Base-by-base conservation (phyloP, 2,797 vertebrate species). In the Mycteria americana region DNA sequence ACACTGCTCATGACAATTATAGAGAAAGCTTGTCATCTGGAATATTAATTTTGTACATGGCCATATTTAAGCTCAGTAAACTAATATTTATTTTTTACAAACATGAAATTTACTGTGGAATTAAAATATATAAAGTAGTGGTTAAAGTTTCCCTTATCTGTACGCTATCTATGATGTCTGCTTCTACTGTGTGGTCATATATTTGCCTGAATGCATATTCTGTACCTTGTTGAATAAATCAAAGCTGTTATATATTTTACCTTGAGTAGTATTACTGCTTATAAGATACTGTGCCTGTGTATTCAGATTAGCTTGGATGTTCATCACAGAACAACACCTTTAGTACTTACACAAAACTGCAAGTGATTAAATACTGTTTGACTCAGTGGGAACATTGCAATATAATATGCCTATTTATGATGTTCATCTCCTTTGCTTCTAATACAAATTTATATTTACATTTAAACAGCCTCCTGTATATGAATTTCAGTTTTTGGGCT, bases 181-280 rank as follows among this genome's bases (percentile, higher is more conserved):
- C 45, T 85, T 93, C 56, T 76, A 41, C 30, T 37, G 13, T 24
- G 21, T 64, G 45, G 63, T 50, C 35, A 50, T 74, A 5, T 69
- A 85, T 85, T 96, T 85, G 27, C 75, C 56, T 85, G 72, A 77
- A 85, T 91, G 45, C 45, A 91, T 95, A 93, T 83, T 89, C 60
- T 83, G 27, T 60, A 51, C 37, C 60, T 83, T 62, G 33, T 5
- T 87, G 84, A 82, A 92, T 76, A 89, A 91, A 95, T 94, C 53
- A 92, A 91, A 95, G 60, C 21, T 92, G 33, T 31, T 74, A 30
- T 3, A 8, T 56, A 56, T 89, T 93, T 95, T 87, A 80, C 31
- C 25, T 83, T 91, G 81, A 37, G 21, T 13, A 72, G 50, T 46
- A 89, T 13, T 75, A 24, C 13, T 87, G 23, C 57, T 94, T 83